Evolutionary conservation across 2,797 vertebrate species (phyloP), one percentile per base, ranked within the genome.

Genomic region (Lycodopsis pacificus): DNA sequence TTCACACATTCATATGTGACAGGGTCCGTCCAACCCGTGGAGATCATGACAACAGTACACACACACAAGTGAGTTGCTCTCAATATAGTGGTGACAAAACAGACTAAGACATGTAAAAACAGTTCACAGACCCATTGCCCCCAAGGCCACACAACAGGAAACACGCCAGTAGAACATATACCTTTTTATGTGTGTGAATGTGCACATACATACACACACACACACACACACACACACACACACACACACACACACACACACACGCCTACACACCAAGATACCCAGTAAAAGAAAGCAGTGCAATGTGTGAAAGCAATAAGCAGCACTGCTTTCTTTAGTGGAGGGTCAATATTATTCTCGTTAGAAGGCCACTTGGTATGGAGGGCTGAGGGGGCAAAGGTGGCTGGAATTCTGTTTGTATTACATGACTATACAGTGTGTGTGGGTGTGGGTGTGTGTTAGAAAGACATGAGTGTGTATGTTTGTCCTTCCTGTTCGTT

Each of bases 331-430:
- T 92, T 88, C 86, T 88, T 92, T 89, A 79, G 79, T 58, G 56
- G 56, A 88, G 83, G 86, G 89, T 90, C 90, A 93, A 93, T 93
- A 93, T 93, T 93, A 86, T 91, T 90, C 80, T 81, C 71, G 77
- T 7, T 65, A 71, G 30, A 63, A 73, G 65, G 71, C 75, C 71
- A 76, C 77, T 89, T 87, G 66, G 77, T 76, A 61, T 44, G 46
- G 54, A 71, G 74, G 22, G 71, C 71, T 36, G 46, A 64, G 20
- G 42, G 83, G 86, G 58, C 77, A 90, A 85, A 91, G 90, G 88
- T 88, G 54, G 42, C 70, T 36, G 25, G 17, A 73, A 69, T 71
- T 70, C 53, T 73, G 89, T 77, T 88, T 69, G 68, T 77, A 58
- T 79, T 68, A 76, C 38, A 69, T 34, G 53, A 63, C 48, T 10